A percentile compares a stretch with the other conserved stretches of the same genome.
Evolutionary conservation across 2,888 invertebrate species (phyloP).

Genomic region (Scelioninae gen. 1): DNA sequence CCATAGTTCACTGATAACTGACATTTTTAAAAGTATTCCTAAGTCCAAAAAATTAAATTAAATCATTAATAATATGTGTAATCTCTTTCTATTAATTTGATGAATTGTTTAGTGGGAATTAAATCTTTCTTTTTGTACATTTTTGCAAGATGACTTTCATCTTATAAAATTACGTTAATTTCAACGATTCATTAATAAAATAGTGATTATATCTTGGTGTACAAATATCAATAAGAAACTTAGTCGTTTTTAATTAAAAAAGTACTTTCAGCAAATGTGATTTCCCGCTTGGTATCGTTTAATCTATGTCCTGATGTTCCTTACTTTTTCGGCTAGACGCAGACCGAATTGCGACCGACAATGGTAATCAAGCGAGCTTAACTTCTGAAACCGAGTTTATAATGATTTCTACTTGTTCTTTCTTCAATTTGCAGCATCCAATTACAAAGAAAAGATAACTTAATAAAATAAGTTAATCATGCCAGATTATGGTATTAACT

Average conservation of each 20-base stretch:
- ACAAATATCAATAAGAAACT: not conserved
- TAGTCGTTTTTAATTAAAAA: constrained; percentile 14
- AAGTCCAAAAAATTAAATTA: too few species aligned
- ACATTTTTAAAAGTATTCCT: constrained; percentile 27
- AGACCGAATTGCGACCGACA: constrained; percentile 22
- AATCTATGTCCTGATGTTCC: constrained; percentile 21
- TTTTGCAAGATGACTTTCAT: too few species aligned
- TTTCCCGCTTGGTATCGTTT: constrained; percentile 12
- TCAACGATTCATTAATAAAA: not conserved
- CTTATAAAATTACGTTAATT: too few species aligned
- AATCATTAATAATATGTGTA: too few species aligned
- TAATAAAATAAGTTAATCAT: too few species aligned
- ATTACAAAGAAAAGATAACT: too few species aligned
- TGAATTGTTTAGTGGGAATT: too few species aligned
- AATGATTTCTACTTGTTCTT: constrained; percentile 30
- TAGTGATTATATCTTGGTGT: not conserved
- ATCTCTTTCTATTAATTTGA: too few species aligned
- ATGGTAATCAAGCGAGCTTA: constrained; percentile 46
- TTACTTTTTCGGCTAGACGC: constrained; percentile 9
- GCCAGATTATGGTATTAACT: too few species aligned
- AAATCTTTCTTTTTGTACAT: too few species aligned
- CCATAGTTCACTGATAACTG: constrained; percentile 29
- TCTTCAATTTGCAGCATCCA: constrained; percentile 3
- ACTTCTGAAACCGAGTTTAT: constrained; percentile 43
- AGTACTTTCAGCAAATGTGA: constrained; percentile 13